phyloP scores from a whole-genome alignment of 2,888 invertebrate species.

The Steinernema hermaphroditum region DNA sequence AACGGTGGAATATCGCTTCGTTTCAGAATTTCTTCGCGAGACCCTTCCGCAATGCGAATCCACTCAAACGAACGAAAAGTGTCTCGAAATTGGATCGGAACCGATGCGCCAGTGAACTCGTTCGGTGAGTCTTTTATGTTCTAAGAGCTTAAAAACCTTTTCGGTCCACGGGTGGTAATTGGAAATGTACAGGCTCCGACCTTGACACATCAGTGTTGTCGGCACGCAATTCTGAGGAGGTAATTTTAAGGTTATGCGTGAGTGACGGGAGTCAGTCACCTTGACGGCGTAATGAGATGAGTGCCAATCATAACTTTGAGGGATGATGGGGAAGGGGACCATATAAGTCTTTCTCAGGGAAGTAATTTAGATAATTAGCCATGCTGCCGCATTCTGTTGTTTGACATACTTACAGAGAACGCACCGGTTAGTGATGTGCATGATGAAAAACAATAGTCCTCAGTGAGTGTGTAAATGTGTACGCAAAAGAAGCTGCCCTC shows the following conservation, averaged over 20 bases:
- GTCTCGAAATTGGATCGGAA: constrained; percentile 64
- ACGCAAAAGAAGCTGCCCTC: too few species aligned
- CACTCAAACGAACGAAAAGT: constrained; percentile 66
- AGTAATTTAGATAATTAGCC: too few species aligned
- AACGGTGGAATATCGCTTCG: too few species aligned
- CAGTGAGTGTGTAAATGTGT: too few species aligned
- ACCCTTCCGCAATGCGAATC: constrained; percentile 61
- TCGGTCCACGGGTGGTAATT: constrained; percentile 9
- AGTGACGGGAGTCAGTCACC: background rate
- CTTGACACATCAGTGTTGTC: background rate
- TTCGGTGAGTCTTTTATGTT: background rate
- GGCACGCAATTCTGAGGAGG: constrained; percentile 14
- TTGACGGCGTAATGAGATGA: constrained; percentile 4
- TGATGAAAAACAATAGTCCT: too few species aligned
- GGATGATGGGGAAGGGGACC: too few species aligned
- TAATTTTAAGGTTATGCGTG: constrained; percentile 5
- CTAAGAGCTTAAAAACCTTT: background rate
- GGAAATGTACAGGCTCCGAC: background rate
- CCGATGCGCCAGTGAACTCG: constrained; percentile 30
- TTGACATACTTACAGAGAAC: too few species aligned
- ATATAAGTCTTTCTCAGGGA: too few species aligned
- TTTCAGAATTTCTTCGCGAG: constrained; percentile 63
- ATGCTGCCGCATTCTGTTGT: too few species aligned
- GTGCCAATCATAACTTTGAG: background rate
- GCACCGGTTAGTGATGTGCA: too few species aligned